Evolutionary conservation across 2,888 invertebrate species (phyloP), one percentile per base, ranked within the genome.

Genomic region (Seladonia tumulorum): DNA sequence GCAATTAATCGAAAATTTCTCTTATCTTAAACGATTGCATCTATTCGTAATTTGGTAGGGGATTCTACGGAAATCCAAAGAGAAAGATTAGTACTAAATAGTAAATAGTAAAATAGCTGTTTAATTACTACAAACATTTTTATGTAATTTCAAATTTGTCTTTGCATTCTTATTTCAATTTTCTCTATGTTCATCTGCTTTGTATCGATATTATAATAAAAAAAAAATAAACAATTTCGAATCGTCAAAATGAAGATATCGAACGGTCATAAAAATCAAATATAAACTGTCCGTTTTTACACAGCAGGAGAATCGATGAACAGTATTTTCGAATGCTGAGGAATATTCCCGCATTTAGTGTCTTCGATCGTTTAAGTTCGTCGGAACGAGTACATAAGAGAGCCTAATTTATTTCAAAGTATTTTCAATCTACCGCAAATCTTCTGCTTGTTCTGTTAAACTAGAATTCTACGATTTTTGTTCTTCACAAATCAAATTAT

Each of bases 231-330:
- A 29, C 16, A 29, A 63, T 57, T 10, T 57, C 12, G 12, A 66
- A 39, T 1, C 1, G 3, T 5, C 22, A 42, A n/a, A 10, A 39
- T 2, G 42, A 70, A 42, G 42, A n/a, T 42, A 70, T 70, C 70
- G 22, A 70, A n/a, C 18, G 7, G 49, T 18, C 66, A 53, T 14
- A 53, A 73, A 53, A 73, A 39, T 82, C 73, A 35, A 79, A 82
- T 82, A 82, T 73, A 79, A 79, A 82, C n/a, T 75, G 22, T 12
- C 25, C 47, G 10, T 39, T 75, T 57, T 57, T 12, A n/a, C 12
- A 12, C 73, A 57, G 53, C 25, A 35, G 49, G 16, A 29, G 68
- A 22, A 39, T 60, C 39, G 18, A 45, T 39, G 57, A 66, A 68
- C 60, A 45, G 53, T 79, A 74, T 82, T 74, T 81, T 47, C 63